Evolutionary conservation across 1,140 invertebrate species (phyloP).

Genomic region (Arctopsyche grandis): DNA sequence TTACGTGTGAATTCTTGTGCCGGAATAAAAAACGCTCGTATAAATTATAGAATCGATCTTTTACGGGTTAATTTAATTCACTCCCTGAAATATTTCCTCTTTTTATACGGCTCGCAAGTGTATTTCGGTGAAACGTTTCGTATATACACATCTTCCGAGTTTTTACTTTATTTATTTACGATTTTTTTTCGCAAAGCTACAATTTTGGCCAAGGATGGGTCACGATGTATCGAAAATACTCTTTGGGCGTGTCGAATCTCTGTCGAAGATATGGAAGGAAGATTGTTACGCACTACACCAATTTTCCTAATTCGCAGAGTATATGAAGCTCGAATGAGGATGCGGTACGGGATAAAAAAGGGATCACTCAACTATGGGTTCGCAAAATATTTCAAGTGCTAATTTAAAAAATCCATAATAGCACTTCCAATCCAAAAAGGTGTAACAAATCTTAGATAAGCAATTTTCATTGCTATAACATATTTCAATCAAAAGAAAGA

Average conservation of each 20-base stretch:
- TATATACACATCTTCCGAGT: neutral
- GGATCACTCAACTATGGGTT: too few relatives aligned
- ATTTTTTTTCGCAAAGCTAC: too few relatives aligned
- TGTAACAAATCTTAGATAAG: too few relatives aligned
- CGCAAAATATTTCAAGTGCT: too few relatives aligned
- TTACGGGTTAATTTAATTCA: constrained; percentile 1
- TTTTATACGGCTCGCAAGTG: neutral
- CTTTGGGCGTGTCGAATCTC: too few relatives aligned
- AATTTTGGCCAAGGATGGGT: too few relatives aligned
- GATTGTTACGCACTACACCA: neutral
- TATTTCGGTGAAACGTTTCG: neutral
- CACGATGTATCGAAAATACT: too few relatives aligned
- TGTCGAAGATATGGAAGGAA: neutral
- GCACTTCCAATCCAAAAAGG: too few relatives aligned
- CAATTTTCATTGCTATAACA: too few relatives aligned
- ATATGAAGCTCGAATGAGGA: neutral
- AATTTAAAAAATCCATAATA: too few relatives aligned
- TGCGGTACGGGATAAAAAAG: neutral
- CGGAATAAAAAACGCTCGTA: neutral
- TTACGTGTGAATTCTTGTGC: neutral
- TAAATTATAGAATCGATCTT: constrained; percentile 9
- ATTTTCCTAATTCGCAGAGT: neutral
- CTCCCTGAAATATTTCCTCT: neutral
- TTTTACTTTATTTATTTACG: too few relatives aligned
- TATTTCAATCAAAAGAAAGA: too few relatives aligned